These are phyloP conservation scores for Ophraella communa DNA, from an alignment of 2,888 invertebrate genomes.

Conservation along the genomic window DNA sequence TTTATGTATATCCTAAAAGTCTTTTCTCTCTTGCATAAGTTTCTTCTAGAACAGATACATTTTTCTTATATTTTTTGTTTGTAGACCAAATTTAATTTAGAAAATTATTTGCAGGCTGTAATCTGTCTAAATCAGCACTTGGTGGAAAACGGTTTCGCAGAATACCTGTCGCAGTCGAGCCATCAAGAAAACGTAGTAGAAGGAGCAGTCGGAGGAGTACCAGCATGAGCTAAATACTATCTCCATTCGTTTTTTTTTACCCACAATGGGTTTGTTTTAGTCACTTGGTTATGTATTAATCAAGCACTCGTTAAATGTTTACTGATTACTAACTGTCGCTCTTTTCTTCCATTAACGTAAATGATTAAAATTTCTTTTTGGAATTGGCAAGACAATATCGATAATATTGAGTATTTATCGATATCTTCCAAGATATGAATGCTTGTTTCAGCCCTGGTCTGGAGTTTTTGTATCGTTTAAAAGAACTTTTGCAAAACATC, in stretches of 20 bases:
- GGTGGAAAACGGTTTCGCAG: conserved; percentile 82
- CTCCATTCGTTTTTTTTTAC: conserved; percentile 1
- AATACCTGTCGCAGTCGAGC: conserved; percentile 64
- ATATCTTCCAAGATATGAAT: too few relatives aligned
- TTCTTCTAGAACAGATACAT: too few relatives aligned
- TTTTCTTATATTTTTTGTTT: not conserved
- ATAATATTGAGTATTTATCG: too few relatives aligned
- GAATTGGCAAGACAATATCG: too few relatives aligned
- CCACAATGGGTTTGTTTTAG: conserved; percentile 37
- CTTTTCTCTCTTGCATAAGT: too few relatives aligned
- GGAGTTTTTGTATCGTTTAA: too few relatives aligned
- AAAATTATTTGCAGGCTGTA: conserved; percentile 71
- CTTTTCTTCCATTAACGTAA: conserved; percentile 1
- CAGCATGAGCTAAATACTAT: conserved; percentile 26
- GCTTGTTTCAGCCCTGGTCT: too few relatives aligned
- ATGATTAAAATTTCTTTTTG: too few relatives aligned
- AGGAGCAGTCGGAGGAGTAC: conserved; percentile 35
- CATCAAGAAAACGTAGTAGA: conserved; percentile 27
- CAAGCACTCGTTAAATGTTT: conserved; percentile 43
- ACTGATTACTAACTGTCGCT: not conserved
- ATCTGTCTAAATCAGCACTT: conserved; percentile 87
- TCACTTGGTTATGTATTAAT: conserved; percentile 44
- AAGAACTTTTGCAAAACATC: too few relatives aligned
- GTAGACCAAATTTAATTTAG: not conserved
- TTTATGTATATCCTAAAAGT: too few relatives aligned